These are phyloP conservation scores for Eupithecia exiguata DNA, from an alignment of 2,888 invertebrate genomes.

Conservation along the genomic window DNA sequence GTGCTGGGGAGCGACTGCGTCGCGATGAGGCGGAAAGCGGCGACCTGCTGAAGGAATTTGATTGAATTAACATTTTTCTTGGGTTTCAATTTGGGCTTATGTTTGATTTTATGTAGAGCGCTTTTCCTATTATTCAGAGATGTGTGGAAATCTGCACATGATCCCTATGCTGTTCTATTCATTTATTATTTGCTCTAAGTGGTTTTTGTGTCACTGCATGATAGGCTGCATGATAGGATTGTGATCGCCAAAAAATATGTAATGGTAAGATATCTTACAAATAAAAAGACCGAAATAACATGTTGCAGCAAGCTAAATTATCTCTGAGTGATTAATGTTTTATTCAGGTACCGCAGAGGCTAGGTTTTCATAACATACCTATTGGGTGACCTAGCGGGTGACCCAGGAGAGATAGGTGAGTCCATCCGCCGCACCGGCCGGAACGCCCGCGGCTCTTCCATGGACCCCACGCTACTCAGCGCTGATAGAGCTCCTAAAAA, in stretches of 20 bases:
- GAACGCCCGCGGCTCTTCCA: slow-evolving; percentile 78
- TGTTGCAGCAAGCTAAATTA: background rate
- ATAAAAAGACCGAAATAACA: background rate
- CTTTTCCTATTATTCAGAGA: background rate
- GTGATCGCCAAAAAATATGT: no score
- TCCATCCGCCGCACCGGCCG: slow-evolving; percentile 74
- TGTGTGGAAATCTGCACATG: no score
- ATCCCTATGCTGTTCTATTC: no score
- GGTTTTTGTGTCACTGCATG: no score
- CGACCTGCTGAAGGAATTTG: slow-evolving; percentile 51
- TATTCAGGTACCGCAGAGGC: background rate
- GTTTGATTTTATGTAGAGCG: background rate
- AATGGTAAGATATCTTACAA: no score
- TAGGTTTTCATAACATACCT: slow-evolving; percentile 56
- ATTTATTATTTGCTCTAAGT: no score
- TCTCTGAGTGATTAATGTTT: background rate
- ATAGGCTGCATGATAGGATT: no score
- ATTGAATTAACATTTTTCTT: background rate
- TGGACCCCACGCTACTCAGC: slow-evolving; percentile 69
- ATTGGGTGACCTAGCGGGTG: slow-evolving; percentile 68
- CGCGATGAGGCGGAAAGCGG: slow-evolving; percentile 65
- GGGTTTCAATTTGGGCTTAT: background rate
- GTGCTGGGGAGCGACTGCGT: slow-evolving; percentile 58
- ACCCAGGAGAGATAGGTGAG: slow-evolving; percentile 72
- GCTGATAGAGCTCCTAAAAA: slow-evolving; percentile 72